Evolutionary conservation across 1,140 invertebrate genomes (phyloP).

Genomic region (Zaprionus ornatus): DNA sequence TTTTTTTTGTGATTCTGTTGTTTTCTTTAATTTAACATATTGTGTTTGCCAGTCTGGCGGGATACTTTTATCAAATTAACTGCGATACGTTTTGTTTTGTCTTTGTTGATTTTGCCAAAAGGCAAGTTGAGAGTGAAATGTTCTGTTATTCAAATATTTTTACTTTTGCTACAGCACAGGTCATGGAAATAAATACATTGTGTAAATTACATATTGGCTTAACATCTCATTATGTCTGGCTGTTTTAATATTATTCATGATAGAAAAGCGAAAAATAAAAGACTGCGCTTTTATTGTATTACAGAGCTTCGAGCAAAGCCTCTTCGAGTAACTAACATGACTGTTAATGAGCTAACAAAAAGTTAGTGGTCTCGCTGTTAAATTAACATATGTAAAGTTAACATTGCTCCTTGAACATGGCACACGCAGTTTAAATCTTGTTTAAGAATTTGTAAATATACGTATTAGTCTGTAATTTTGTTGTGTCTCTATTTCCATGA

Average conservation of each 20-base stretch:
- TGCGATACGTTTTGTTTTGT: constrained; percentile 14
- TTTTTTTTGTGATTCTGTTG: background rate
- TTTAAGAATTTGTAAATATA: too few relatives aligned
- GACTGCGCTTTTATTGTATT: too few relatives aligned
- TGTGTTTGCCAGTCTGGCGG: constrained; percentile 7
- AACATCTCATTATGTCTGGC: background rate
- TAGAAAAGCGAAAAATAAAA: too few relatives aligned
- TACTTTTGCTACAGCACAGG: constrained; percentile 9
- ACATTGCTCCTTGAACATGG: background rate
- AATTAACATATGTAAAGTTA: background rate
- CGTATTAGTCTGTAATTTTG: background rate
- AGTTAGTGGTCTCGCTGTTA: too few relatives aligned
- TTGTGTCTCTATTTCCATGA: constrained; percentile 21
- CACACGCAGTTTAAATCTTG: too few relatives aligned
- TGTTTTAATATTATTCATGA: background rate
- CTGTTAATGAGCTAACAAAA: too few relatives aligned
- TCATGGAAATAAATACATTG: constrained; percentile 23
- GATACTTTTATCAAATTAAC: constrained; percentile 29
- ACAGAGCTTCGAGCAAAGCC: too few relatives aligned
- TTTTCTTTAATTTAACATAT: constrained; percentile 25
- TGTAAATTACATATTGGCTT: background rate
- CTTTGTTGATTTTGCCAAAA: constrained; percentile 1
- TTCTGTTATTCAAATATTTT: constrained; percentile 23
- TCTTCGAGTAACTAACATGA: too few relatives aligned
- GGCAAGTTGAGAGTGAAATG: constrained; percentile 9